Conservation (phyloP, 37 sponge, comb jelly and placozoan genomes). For the Corticium candelabrum region DNA sequence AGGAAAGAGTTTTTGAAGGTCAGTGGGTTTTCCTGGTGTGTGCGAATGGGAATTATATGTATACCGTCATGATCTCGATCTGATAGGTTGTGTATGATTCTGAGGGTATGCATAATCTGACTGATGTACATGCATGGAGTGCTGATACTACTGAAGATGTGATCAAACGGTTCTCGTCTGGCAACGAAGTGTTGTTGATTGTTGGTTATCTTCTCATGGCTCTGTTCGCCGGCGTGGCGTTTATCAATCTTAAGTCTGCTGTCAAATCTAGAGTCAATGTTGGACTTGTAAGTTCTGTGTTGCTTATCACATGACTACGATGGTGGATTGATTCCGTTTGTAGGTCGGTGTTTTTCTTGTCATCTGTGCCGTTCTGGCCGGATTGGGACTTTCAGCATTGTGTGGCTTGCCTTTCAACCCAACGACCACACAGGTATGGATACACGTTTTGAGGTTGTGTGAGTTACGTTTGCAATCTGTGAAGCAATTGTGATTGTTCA, state of each 20-base stretch:
- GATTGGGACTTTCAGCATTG: constrained; percentile 16
- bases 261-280: neutral
- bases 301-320: too few relatives aligned
- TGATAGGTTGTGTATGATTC: neutral
- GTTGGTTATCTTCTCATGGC: neutral
- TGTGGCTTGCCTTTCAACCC: constrained; percentile 20
- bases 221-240: neutral
- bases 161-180: neutral
- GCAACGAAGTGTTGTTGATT: neutral
- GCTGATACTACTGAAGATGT: neutral
- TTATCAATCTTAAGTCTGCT: neutral
- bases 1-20: constrained; percentile 13
- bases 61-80: too few relatives aligned
- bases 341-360: constrained; percentile 32
- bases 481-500: too few relatives aligned
- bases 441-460: too few relatives aligned
- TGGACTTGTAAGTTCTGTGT: neutral
- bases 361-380: constrained; percentile 7
- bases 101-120: neutral
- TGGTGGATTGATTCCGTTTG: too few relatives aligned
- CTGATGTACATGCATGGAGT: neutral
- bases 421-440: constrained; percentile 7
- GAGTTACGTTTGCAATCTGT: too few relatives aligned
- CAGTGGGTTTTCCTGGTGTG: too few relatives aligned
- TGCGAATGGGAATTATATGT: too few relatives aligned